A percentile compares a stretch with the other conserved stretches of the same genome.
phyloP scores from a whole-genome alignment of 1,140 invertebrate species.

The Radopholus similis region DNA sequence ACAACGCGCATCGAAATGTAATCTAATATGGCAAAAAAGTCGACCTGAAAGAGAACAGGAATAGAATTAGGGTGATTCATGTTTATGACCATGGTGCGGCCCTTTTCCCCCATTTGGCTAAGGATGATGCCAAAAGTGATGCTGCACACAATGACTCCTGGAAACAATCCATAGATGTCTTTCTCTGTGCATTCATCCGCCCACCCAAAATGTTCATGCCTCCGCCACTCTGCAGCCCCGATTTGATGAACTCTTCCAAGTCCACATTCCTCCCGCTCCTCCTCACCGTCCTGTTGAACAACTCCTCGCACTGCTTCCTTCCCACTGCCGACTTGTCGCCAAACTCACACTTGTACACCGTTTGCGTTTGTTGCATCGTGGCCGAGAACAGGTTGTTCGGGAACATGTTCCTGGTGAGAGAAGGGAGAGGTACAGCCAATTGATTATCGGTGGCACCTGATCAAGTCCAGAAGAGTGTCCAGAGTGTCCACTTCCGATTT shows the following conservation, averaged over 20 bases:
- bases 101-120: slow-evolving; percentile 60
- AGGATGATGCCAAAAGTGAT: slow-evolving; percentile 65
- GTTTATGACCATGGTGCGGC: slow-evolving; percentile 54
- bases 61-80: too few relatives aligned
- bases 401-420: slow-evolving; percentile 52
- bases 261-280: not conserved
- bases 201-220: slow-evolving; percentile 57
- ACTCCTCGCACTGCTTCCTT: not conserved
- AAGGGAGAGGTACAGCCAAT: not conserved
- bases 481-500: slow-evolving; percentile 75
- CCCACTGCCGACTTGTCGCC: not conserved
- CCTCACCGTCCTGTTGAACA: not conserved
- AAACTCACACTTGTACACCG: slow-evolving; percentile 18
- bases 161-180: too few relatives aligned
- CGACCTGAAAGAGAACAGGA: slow-evolving; percentile 32
- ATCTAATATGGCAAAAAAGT: slow-evolving; percentile 64
- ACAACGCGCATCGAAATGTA: slow-evolving; percentile 67
- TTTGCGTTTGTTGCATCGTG: slow-evolving; percentile 46
- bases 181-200: too few relatives aligned
- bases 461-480: slow-evolving; percentile 85
- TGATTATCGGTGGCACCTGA: slow-evolving; percentile 69
- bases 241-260: not conserved
- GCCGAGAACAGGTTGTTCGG: slow-evolving; percentile 54
- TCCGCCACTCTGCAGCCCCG: slow-evolving; percentile 21
- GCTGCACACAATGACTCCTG: slow-evolving; percentile 65